These are phyloP conservation scores for Patella vulgata DNA, from an alignment of 1,140 invertebrate species.

Conservation along the genomic window DNA sequence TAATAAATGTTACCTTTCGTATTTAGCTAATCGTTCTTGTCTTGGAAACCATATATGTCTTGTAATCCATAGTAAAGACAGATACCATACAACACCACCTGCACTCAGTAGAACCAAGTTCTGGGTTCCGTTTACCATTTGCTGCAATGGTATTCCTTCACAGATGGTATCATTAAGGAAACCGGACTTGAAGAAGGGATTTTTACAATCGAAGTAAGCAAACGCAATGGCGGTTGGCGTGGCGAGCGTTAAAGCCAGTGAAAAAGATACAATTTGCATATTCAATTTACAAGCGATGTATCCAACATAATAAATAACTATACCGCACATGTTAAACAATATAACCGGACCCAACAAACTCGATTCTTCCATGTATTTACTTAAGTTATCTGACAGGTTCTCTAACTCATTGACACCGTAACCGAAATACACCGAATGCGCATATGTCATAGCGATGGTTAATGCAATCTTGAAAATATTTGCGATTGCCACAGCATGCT, in stretches of 20 bases:
- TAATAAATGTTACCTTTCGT: slow-evolving; percentile 78
- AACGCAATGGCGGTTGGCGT: slow-evolving; percentile 40
- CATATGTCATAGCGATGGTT: slow-evolving; percentile 34
- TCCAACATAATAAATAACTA: slow-evolving; percentile 43
- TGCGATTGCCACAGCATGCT: slow-evolving; percentile 25
- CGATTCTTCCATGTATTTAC: too few species aligned
- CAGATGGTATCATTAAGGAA: background rate
- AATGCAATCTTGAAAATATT: slow-evolving; percentile 39
- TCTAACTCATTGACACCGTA: background rate
- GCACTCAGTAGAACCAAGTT: slow-evolving; percentile 10
- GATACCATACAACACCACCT: slow-evolving; percentile 63
- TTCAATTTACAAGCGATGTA: slow-evolving; percentile 51
- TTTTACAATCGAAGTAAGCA: slow-evolving; percentile 8
- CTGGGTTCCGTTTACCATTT: background rate
- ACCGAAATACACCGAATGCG: too few species aligned
- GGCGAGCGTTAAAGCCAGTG: slow-evolving; percentile 41
- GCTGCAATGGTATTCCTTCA: background rate
- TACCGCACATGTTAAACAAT: slow-evolving; percentile 14
- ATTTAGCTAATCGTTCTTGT: slow-evolving; percentile 93
- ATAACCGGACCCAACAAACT: slow-evolving; percentile 11
- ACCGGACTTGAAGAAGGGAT: background rate
- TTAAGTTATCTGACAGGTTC: slow-evolving; percentile 2
- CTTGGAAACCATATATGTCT: slow-evolving; percentile 97
- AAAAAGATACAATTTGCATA: slow-evolving; percentile 52
- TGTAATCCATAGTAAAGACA: slow-evolving; percentile 96